These are phyloP conservation scores for Philaethria dido DNA, from an alignment of 2,888 invertebrate genomes.

Conservation along the genomic window DNA sequence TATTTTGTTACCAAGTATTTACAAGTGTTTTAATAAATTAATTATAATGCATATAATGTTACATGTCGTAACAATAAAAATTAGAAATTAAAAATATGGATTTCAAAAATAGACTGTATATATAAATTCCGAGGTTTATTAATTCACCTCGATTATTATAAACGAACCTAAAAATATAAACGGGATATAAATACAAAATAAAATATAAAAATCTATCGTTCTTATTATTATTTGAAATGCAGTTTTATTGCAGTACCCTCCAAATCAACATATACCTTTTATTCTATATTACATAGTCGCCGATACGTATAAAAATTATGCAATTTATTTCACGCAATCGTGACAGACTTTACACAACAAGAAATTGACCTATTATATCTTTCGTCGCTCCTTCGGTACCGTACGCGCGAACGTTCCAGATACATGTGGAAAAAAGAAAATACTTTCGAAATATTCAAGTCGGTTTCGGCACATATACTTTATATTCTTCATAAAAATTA, in stretches of 20 bases:
- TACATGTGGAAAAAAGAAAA: slow-evolving; percentile 47
- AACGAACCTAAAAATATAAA: slow-evolving; percentile 52
- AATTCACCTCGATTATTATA: slow-evolving; percentile 26
- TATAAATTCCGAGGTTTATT: slow-evolving; percentile 29
- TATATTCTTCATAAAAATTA: slow-evolving; percentile 82
- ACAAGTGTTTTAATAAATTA: slow-evolving; percentile 20
- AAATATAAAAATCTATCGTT: slow-evolving; percentile 71
- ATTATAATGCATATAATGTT: slow-evolving; percentile 23
- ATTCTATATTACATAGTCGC: slow-evolving; percentile 57
- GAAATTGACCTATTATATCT: slow-evolving; percentile 49
- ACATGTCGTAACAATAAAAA: slow-evolving; percentile 26
- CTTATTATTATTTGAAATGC: slow-evolving; percentile 67
- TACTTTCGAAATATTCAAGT: slow-evolving; percentile 64
- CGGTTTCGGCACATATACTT: slow-evolving; percentile 78
- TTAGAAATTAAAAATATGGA: slow-evolving; percentile 27
- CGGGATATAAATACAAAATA: slow-evolving; percentile 51
- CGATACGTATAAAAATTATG: slow-evolving; percentile 57
- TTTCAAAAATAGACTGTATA: slow-evolving; percentile 36
- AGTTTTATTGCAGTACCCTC: slow-evolving; percentile 61
- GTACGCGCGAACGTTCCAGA: slow-evolving; percentile 42
- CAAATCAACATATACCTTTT: slow-evolving; percentile 59
- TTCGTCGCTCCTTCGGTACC: slow-evolving; percentile 37
- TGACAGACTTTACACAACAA: slow-evolving; percentile 48
- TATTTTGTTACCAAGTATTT: slow-evolving; percentile 27
- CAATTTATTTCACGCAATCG: slow-evolving; percentile 49